Evolutionary conservation across 2,888 invertebrate genomes (phyloP), one percentile per base, ranked within the genome.

Genomic region (Aphelenchoides bicaudatus): DNA sequence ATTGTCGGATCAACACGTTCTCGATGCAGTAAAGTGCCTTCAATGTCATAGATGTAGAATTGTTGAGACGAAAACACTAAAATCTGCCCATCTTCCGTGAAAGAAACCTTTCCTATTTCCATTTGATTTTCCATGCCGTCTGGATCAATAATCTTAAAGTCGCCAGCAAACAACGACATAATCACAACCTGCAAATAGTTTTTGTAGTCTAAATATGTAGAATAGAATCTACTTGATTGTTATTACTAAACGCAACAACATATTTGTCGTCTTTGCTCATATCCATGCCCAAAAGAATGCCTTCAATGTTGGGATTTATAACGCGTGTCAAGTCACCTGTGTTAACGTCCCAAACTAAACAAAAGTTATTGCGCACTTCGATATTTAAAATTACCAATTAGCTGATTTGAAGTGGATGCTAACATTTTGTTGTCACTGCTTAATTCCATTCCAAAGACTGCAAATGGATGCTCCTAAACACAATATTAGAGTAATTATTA

Each of bases 241-340:
- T 93, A 78, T 93, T 96, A 5, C 94, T 94, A 75, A 87, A 91
- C 0, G 93, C 91, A 3, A 91, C 89, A 0, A 91, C 92, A 85
- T 89, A 92, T 80, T 92, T 89, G 79, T 96, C 94, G 79, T 94
- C 92, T 0, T 90, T 89, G 63, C 92, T 92, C 3, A 98, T 82
- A 19, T 89, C 88, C 66, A 98, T 91, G 10, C 74, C 74, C 50
- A 74, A 69, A 51, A 74, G 73, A 70, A 96, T 93, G 16, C 96
- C 94, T 78, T 91, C 91, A 21, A 94, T 88, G 3, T 88, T 88
- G 0, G 94, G 94, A 25, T 80, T 78, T 79, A 91, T 90, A 78
- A 91, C 91, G 29, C 93, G 84, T 0, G 92, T 89, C 78, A 94
- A 85, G 80, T 96, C 96, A 52, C 93, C 93, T 48, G 49, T 53